These are phyloP conservation scores for Papilio machaon DNA, from an alignment of 1,140 invertebrate genomes.

Conservation along the genomic window DNA sequence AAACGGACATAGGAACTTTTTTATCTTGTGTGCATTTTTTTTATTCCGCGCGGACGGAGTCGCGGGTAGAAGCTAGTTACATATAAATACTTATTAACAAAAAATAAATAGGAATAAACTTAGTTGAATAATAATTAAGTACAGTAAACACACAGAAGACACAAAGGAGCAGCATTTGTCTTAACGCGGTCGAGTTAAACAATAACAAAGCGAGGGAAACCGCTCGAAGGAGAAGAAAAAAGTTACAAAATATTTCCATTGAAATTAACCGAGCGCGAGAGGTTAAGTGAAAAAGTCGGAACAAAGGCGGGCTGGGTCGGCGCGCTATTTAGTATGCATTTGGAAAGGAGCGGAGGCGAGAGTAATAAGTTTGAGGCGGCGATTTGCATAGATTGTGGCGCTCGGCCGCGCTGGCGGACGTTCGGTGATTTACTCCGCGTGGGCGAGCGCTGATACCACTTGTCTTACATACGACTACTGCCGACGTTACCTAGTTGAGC, in stretches of 20 bases:
- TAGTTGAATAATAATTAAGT: neutral
- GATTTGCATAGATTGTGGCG: slow-evolving; percentile 79
- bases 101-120: neutral
- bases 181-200: slow-evolving; percentile 36
- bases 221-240: slow-evolving; percentile 37
- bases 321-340: slow-evolving; percentile 79
- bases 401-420: slow-evolving; percentile 53
- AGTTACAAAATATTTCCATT: slow-evolving; percentile 55
- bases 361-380: slow-evolving; percentile 77
- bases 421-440: slow-evolving; percentile 69
- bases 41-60: too few species aligned
- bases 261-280: slow-evolving; percentile 53
- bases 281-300: slow-evolving; percentile 70
- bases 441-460: slow-evolving; percentile 48
- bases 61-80: too few species aligned
- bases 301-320: slow-evolving; percentile 67
- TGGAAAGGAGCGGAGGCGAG: slow-evolving; percentile 79
- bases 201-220: slow-evolving; percentile 39
- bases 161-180: slow-evolving; percentile 29
- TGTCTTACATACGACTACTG: slow-evolving; percentile 1
- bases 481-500: neutral
- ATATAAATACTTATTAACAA: neutral
- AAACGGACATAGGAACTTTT: too few species aligned
- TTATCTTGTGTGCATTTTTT: too few species aligned
- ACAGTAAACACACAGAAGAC: slow-evolving; percentile 19